These are phyloP conservation scores for Serripes groenlandicus DNA, from an alignment of 2,888 invertebrate genomes.

Conservation along the genomic window DNA sequence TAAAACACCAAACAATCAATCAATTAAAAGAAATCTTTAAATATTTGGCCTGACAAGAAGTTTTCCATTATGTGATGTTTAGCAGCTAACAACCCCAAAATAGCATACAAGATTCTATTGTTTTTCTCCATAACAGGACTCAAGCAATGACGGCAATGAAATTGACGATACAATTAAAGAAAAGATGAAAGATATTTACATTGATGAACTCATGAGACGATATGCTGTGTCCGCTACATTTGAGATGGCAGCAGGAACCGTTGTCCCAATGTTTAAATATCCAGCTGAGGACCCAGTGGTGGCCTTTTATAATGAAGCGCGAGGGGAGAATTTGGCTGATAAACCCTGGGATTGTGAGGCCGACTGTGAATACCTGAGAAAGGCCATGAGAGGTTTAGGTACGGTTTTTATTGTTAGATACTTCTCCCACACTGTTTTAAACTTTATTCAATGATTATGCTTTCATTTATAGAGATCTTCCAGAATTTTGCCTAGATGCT, in stretches of 20 bases:
- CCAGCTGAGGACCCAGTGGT: conserved; percentile 68
- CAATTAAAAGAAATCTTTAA: no score
- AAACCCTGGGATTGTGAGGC: conserved; percentile 78
- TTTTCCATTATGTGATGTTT: no score
- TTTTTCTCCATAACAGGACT: background rate
- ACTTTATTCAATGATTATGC: no score
- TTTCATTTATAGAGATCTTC: no score
- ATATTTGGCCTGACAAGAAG: no score
- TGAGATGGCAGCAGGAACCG: conserved; percentile 82
- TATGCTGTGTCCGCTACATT: conserved; percentile 81
- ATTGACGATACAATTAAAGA: conserved; percentile 71
- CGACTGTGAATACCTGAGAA: conserved; percentile 78
- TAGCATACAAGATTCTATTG: no score
- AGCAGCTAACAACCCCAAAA: no score
- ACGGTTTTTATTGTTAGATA: conserved; percentile 14
- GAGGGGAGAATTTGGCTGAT: conserved; percentile 60
- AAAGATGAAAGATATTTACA: conserved; percentile 74
- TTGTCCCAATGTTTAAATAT: conserved; percentile 75
- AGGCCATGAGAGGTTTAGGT: conserved; percentile 84
- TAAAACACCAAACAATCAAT: no score
- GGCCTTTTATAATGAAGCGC: conserved; percentile 39
- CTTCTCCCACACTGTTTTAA: no score
- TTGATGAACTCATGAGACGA: conserved; percentile 80
- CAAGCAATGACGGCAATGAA: conserved; percentile 26
- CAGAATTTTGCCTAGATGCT: no score